Conservation (phyloP, 2,888 invertebrate species). For the Notodonta dromedarius region DNA sequence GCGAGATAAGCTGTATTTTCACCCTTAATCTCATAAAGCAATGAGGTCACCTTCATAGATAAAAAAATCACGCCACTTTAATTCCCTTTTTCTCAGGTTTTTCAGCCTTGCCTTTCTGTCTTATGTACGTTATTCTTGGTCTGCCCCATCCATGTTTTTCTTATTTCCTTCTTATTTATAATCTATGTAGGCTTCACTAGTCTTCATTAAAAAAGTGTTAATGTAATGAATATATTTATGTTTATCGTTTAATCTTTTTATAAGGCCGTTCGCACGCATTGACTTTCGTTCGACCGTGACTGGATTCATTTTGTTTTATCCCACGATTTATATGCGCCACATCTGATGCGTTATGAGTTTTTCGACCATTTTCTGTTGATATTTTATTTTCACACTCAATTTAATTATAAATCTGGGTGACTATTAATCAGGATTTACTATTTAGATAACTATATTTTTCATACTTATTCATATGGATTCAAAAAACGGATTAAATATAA, state of each 20-base stretch:
- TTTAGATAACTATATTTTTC: too few species aligned
- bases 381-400: background rate
- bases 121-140: too few species aligned
- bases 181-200: too few species aligned
- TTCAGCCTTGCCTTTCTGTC: too few species aligned
- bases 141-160: too few species aligned
- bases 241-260: constrained; percentile 17
- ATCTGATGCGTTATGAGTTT: constrained; percentile 2
- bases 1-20: constrained; percentile 20
- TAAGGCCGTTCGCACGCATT: constrained; percentile 18
- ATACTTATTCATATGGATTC: too few species aligned
- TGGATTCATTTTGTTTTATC: constrained; percentile 21
- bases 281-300: constrained; percentile 22
- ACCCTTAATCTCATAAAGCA: constrained; percentile 11
- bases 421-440: too few species aligned
- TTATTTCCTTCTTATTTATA: too few species aligned
- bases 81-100: too few species aligned
- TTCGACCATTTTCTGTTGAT: constrained; percentile 3
- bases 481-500: too few species aligned
- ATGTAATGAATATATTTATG: background rate
- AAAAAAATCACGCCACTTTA: background rate
- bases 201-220: too few species aligned
- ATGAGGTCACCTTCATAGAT: background rate
- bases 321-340: constrained; percentile 15
- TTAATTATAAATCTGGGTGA: too few species aligned